Evolutionary conservation across 2,888 invertebrate genomes (phyloP).

Genomic region (Andrena dorsata): DNA sequence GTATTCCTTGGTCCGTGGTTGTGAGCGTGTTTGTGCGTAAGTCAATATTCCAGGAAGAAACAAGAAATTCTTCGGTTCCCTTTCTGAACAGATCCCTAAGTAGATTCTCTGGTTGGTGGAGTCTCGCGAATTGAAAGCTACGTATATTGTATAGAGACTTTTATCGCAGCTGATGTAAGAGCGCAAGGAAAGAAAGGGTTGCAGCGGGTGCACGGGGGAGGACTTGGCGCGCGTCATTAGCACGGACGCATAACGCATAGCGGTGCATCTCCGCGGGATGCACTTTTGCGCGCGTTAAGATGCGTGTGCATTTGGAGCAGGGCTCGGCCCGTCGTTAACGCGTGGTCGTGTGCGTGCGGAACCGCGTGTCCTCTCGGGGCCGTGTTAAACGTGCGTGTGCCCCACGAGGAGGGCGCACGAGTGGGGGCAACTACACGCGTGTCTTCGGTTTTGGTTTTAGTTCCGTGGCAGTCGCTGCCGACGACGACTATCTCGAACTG

Average conservation of each 20-base stretch:
- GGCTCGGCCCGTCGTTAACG: constrained; percentile 12
- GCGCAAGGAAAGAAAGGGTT: not conserved
- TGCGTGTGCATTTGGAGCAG: constrained; percentile 13
- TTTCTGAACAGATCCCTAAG: not conserved
- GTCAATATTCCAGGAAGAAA: not conserved
- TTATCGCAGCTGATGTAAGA: not conserved
- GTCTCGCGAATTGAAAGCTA: not conserved
- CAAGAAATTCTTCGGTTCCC: not conserved
- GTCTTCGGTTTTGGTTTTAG: constrained; percentile 84
- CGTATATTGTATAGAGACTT: too few relatives aligned
- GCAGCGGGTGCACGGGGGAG: not conserved
- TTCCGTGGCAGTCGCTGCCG: constrained; percentile 76
- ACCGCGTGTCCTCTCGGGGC: constrained; percentile 42
- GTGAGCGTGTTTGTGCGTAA: not conserved
- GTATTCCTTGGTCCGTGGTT: not conserved
- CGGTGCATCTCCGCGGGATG: constrained; percentile 25
- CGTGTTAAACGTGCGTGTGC: constrained; percentile 61
- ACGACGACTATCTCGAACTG: constrained; percentile 52
- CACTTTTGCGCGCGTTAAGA: constrained; percentile 17
- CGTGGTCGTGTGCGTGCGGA: constrained; percentile 23
- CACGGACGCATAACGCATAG: constrained; percentile 19
- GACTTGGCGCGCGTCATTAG: constrained; percentile 9
- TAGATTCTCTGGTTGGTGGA: not conserved
- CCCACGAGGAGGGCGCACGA: constrained; percentile 63
- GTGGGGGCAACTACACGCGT: constrained; percentile 81